Evolutionary conservation across 2,888 invertebrate species (phyloP).

Genomic region (Polyommatus iphigenia): DNA sequence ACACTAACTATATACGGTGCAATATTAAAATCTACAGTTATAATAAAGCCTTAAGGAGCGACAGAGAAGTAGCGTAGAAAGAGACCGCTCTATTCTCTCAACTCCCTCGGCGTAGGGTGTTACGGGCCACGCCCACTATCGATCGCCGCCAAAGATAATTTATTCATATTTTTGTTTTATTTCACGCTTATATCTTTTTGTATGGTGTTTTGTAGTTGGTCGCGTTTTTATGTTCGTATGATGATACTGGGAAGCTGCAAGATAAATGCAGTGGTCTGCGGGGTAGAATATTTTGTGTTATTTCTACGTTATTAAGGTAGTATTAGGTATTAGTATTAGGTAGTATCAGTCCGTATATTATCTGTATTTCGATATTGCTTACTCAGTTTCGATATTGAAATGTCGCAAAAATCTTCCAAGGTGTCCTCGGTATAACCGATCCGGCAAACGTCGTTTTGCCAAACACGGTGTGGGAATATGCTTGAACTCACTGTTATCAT

Average conservation of each 20-base stretch:
- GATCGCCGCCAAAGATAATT: conserved; percentile 60
- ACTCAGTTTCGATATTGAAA: no score
- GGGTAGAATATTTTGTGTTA: neutral
- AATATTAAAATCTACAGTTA: conserved; percentile 13
- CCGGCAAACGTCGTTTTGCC: no score
- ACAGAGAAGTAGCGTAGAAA: conserved; percentile 47
- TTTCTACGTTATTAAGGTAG: no score
- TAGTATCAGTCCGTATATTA: no score
- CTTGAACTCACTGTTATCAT: no score
- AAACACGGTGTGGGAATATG: no score
- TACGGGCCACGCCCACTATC: conserved; percentile 65
- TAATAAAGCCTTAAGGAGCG: conserved; percentile 33
- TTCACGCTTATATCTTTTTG: conserved; percentile 44
- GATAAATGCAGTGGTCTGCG: neutral
- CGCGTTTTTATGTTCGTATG: conserved; percentile 34
- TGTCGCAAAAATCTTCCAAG: no score
- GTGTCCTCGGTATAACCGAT: no score
- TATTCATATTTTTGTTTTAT: conserved; percentile 71
- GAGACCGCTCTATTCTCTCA: conserved; percentile 45
- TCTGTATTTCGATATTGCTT: no score
- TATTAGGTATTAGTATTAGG: no score
- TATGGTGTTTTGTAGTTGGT: conserved; percentile 37
- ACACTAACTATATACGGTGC: neutral
- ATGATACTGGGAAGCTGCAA: neutral
- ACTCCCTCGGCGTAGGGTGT: conserved; percentile 48